These are phyloP conservation scores for Papilio glaucus DNA, from an alignment of 1,140 invertebrate species.

Conservation along the genomic window DNA sequence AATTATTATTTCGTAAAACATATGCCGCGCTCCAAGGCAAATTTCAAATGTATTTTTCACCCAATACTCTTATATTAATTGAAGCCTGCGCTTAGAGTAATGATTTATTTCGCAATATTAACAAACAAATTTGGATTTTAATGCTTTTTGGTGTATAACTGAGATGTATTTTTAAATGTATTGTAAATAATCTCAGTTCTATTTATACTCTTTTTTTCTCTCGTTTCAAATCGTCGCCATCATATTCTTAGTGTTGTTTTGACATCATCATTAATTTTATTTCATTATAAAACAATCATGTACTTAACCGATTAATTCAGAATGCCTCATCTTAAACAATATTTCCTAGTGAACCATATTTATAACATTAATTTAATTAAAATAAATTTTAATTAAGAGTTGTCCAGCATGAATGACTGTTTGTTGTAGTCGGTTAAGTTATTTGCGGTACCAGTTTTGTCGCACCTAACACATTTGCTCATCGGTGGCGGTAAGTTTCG, in stretches of 20 bases:
- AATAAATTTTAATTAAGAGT: conserved; percentile 62
- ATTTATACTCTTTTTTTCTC: neutral
- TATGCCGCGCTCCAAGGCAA: conserved; percentile 63
- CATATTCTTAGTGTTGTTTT: conserved; percentile 21
- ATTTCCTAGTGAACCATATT: conserved; percentile 18
- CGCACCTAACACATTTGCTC: conserved; percentile 66
- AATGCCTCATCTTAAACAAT: conserved; percentile 6
- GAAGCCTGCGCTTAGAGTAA: conserved; percentile 72
- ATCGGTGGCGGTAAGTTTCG: conserved; percentile 53
- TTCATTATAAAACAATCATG: conserved; percentile 23
- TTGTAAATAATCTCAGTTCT: conserved; percentile 59
- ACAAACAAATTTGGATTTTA: conserved; percentile 62
- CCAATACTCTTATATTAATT: conserved; percentile 75
- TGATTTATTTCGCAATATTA: conserved; percentile 77
- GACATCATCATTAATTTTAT: conserved; percentile 10
- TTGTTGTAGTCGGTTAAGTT: conserved; percentile 59
- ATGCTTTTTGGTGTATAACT: conserved; percentile 74
- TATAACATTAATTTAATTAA: conserved; percentile 31
- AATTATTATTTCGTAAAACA: conserved; percentile 54
- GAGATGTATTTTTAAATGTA: conserved; percentile 60
- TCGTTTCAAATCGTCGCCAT: neutral
- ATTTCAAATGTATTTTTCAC: conserved; percentile 81
- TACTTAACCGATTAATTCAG: conserved; percentile 19
- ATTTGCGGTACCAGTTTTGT: conserved; percentile 50
- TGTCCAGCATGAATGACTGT: conserved; percentile 73